Evolutionary conservation across 2,888 invertebrate species (phyloP), one percentile per base, ranked within the genome.

Genomic region (Penaeus monodon): DNA sequence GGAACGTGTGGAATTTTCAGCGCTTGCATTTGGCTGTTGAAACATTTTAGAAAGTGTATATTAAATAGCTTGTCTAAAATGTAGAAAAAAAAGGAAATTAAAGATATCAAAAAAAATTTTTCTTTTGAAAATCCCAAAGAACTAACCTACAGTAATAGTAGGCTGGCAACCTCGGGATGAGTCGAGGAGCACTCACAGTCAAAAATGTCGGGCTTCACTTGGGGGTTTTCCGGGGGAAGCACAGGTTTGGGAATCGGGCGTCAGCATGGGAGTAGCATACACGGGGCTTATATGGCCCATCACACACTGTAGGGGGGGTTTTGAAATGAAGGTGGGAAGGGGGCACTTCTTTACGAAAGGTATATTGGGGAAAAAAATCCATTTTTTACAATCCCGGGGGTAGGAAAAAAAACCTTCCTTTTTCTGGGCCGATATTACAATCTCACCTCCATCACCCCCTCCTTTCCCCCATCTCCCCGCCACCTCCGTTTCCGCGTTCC

Each of bases 281-380:
- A 90, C 20, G 82, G 86, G 14, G 90, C 88, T 20, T n/a, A 20
- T 81, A 38, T 4, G 90, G 90, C 89, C 90, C 90, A 80, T 90
- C 90, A 79, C 90, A 90, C 20, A 89, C 90, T 20, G 70, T 14
- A 88, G 78, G 3, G 68, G 57, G 0, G 89, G 88, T n/a, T 65
- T 89, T 89, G 73, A 90, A 90, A 57, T 90, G 85, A 10, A 90
- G 86, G 57, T 85, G 78, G 64, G 84, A 81, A n/a, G n/a, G 10
- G 90, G 89, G 77, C 90, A 90, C 8, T 79, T 80, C 70, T 85
- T 89, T 1, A 88, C 84, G 38, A 89, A 89, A 29, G 88, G 73
- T 24, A 33, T 73, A 12, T 49, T 44, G 49, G 44, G 29, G 82
- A 38, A 24, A 88, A 88, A 20, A 68, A 88, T 80, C 81, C 88